Evolutionary conservation across 2,888 invertebrate species (phyloP).

Genomic region (Galerucella pusilla): DNA sequence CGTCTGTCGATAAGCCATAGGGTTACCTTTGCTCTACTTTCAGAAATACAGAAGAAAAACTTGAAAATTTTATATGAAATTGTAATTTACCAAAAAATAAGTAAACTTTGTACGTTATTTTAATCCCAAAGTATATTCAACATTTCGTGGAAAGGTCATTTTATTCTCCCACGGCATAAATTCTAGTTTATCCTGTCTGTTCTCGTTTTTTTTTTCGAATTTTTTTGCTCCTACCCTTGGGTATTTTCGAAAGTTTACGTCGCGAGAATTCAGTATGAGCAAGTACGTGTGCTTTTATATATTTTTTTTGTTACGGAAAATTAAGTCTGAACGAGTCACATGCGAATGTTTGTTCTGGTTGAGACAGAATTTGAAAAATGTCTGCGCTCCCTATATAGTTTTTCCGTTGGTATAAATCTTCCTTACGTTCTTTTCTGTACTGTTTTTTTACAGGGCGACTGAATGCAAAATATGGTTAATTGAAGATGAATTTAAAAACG

Average conservation of each 20-base stretch:
- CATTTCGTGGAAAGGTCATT: neutral
- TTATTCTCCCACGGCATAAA: neutral
- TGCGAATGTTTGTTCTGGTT: conserved; percentile 36
- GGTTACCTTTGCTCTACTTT: neutral
- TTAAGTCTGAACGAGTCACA: conserved; percentile 33
- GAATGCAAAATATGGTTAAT: neutral
- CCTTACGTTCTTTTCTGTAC: conserved; percentile 16
- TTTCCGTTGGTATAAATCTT: conserved; percentile 30
- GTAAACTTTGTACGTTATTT: neutral
- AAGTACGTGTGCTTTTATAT: conserved; percentile 29
- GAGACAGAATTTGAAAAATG: conserved; percentile 36
- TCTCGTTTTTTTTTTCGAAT: conserved; percentile 23
- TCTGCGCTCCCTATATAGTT: conserved; percentile 26
- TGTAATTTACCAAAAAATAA: neutral
- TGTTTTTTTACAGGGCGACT: conserved; percentile 19
- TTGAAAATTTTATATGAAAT: neutral
- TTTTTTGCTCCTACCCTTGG: conserved; percentile 24
- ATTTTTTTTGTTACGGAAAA: conserved; percentile 35
- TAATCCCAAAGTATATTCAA: conserved; percentile 8
- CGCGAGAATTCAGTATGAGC: conserved; percentile 35
- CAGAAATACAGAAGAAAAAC: neutral
- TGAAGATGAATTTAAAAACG: neutral
- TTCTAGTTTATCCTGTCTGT: conserved; percentile 8
- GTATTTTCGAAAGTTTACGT: conserved; percentile 34
- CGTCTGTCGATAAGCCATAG: no score